phyloP scores from a whole-genome alignment of 2,888 invertebrate genomes.

The Idaea biselata region DNA sequence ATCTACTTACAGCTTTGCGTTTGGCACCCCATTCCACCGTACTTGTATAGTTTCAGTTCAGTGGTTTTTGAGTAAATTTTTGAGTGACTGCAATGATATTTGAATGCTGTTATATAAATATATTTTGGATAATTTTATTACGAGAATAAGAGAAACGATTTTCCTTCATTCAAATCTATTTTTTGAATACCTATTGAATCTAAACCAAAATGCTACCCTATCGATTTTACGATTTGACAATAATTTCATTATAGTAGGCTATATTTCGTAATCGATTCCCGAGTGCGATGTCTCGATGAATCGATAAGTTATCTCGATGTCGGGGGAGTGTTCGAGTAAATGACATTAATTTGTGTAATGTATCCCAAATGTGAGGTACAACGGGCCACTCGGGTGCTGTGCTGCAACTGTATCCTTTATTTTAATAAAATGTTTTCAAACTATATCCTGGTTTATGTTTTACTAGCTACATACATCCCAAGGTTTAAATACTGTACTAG shows the following conservation, averaged over 20 bases:
- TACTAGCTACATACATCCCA: no score
- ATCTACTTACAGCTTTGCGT: no score
- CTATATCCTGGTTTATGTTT: constrained; percentile 4
- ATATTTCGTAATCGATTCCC: not conserved
- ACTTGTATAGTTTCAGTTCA: no score
- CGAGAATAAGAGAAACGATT: no score
- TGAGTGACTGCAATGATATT: no score
- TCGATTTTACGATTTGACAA: not conserved
- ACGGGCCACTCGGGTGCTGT: not conserved
- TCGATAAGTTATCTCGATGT: not conserved
- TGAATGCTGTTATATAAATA: no score
- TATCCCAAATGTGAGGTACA: not conserved
- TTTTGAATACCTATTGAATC: not conserved
- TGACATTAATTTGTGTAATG: not conserved
- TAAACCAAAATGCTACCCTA: no score
- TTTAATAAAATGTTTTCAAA: constrained; percentile 9
- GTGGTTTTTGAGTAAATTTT: no score
- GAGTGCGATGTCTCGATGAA: not conserved
- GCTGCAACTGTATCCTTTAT: not conserved
- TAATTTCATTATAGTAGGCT: not conserved
- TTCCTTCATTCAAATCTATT: not conserved
- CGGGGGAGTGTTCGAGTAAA: not conserved
- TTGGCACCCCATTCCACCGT: no score
- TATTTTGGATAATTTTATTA: no score
- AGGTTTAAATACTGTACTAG: no score